Percentiles rank a stretch among this genome's conserved stretches.
These are phyloP conservation scores for Corvus moneduloides DNA, from an alignment of 2,113 vertebrate genomes.

Conservation along the genomic window DNA sequence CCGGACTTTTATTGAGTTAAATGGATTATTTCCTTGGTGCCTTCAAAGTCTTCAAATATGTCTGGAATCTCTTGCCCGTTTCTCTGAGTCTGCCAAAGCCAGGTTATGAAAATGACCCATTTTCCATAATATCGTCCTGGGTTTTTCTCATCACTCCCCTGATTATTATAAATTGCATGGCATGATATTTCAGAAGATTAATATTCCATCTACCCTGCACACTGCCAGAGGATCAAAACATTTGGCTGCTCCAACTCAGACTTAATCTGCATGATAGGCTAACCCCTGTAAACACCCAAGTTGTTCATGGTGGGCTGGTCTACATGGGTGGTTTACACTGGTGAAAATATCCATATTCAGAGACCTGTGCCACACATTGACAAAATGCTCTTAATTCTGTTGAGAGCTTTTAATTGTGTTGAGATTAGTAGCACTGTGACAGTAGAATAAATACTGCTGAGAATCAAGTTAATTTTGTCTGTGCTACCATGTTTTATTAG, in stretches of 20 bases:
- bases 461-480: neutral
- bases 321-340: constrained; percentile 41
- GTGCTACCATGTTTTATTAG: neutral
- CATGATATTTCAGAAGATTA: constrained; percentile 49
- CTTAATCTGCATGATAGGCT: neutral
- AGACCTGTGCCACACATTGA: neutral
- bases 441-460: neutral
- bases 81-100: neutral
- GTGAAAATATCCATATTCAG: neutral
- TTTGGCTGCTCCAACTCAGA: constrained; percentile 2
- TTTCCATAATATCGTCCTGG: constrained; percentile 10
- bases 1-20: constrained; percentile 24
- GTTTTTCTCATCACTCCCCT: constrained; percentile 17
- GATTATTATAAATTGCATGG: constrained; percentile 26
- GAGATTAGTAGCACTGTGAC: neutral
- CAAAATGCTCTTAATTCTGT: neutral
- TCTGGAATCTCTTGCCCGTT: constrained; percentile 38
- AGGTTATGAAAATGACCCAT: constrained; percentile 15
- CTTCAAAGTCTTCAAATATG: constrained; percentile 35
- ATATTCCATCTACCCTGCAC: constrained; percentile 21
- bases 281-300: neutral
- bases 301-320: neutral
- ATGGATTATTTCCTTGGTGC: constrained; percentile 51
- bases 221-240: constrained; percentile 31
- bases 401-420: neutral